Percentiles rank a stretch among this genome's conserved stretches.
phyloP scores from a whole-genome alignment of 2,113 vertebrate genomes.

The Caranx ignobilis region DNA sequence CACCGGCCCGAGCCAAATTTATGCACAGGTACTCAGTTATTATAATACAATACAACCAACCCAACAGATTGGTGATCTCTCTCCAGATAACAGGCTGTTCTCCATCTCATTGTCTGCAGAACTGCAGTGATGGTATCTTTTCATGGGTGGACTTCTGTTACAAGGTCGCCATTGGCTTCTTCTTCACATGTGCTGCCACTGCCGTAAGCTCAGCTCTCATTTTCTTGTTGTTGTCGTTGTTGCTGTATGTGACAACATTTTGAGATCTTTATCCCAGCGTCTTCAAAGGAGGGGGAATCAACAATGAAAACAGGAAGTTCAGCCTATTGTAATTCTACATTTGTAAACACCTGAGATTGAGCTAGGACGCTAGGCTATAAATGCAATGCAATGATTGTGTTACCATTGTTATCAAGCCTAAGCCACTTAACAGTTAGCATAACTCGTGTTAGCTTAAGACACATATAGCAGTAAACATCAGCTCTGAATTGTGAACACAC shows the following conservation, averaged over 20 bases:
- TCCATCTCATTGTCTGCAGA: slow-evolving; percentile 23
- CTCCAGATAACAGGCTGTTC: not conserved
- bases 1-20: slow-evolving; percentile 36
- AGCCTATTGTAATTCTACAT: too few species aligned
- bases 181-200: slow-evolving; percentile 53
- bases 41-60: not conserved
- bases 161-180: slow-evolving; percentile 18
- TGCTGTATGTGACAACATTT: not conserved
- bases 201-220: slow-evolving; percentile 56
- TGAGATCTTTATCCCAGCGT: not conserved
- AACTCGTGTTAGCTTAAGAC: too few species aligned
- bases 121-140: not conserved
- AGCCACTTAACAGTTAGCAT: too few species aligned
- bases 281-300: too few species aligned
- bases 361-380: too few species aligned
- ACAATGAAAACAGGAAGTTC: too few species aligned
- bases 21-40: slow-evolving; percentile 27
- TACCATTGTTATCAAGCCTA: too few species aligned
- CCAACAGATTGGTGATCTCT: not conserved
- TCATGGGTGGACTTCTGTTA: rapidly evolving
- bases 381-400: too few species aligned
- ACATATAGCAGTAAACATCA: too few species aligned
- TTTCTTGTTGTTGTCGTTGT: not conserved
- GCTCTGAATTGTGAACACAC: too few species aligned
- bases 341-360: too few species aligned